These are phyloP conservation scores for Hydraecia micacea DNA, from an alignment of 2,888 invertebrate genomes.

Conservation along the genomic window DNA sequence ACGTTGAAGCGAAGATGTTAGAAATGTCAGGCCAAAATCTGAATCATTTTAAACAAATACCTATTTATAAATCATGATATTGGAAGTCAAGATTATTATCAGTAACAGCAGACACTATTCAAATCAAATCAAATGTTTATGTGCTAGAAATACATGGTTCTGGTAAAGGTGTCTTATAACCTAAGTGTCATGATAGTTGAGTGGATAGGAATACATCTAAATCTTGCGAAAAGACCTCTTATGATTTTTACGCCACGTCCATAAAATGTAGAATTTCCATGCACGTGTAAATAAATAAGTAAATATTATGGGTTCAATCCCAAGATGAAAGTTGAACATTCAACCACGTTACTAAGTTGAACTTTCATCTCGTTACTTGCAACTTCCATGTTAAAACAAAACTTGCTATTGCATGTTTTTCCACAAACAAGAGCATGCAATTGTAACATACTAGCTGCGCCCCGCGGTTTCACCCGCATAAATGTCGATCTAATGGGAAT, in stretches of 20 bases:
- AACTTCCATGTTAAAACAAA: background rate
- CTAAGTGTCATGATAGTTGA: background rate
- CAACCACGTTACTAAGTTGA: background rate
- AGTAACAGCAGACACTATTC: background rate
- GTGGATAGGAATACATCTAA: background rate
- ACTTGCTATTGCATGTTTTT: slow-evolving; percentile 11
- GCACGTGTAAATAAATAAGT: slow-evolving; percentile 10
- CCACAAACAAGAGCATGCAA: background rate
- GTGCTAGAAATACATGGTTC: background rate
- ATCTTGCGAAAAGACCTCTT: background rate
- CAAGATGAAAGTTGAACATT: background rate
- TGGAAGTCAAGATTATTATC: background rate
- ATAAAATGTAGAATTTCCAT: slow-evolving; percentile 13
- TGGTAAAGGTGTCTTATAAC: background rate
- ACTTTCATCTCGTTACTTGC: background rate
- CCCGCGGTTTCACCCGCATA: too few species aligned
- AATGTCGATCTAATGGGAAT: too few species aligned
- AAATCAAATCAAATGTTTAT: background rate
- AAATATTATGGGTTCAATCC: slow-evolving; percentile 3
- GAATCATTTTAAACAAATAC: background rate
- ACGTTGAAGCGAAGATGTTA: background rate
- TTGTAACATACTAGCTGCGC: too few species aligned
- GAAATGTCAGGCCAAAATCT: background rate
- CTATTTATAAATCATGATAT: background rate
- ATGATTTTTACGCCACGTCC: background rate